Percentiles rank a stretch among this genome's conserved stretches.
phyloP scores from a whole-genome alignment of 2,797 vertebrate species.

The Scarus forsteni region DNA sequence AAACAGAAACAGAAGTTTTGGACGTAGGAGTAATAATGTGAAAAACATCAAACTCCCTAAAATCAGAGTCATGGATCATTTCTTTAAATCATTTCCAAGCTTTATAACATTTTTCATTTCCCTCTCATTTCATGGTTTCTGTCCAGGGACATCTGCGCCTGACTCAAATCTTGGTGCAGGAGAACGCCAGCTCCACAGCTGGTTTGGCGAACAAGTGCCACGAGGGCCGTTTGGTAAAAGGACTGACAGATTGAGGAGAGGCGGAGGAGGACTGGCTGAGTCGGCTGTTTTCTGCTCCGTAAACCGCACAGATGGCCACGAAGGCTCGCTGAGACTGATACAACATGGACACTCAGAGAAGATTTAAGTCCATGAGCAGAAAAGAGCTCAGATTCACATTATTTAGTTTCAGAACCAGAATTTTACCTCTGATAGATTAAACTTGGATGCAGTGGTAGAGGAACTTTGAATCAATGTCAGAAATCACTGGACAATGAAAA shows the following conservation, averaged over 20 bases:
- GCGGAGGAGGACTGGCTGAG: slow-evolving; percentile 28
- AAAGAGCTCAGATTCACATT: background rate
- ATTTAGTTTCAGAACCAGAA: background rate
- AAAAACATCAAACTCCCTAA: slow-evolving; percentile 15
- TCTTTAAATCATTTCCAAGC: slow-evolving; percentile 20
- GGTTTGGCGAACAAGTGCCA: slow-evolving; percentile 45
- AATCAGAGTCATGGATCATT: background rate
- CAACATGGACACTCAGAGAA: background rate
- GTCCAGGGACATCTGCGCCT: slow-evolving; percentile 46
- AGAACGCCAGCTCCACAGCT: slow-evolving; percentile 40
- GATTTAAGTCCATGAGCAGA: slow-evolving; percentile 5
- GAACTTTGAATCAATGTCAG: background rate
- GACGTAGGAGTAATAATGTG: background rate
- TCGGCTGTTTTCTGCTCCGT: slow-evolving; percentile 20
- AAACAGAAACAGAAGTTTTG: slow-evolving; percentile 14
- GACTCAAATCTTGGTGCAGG: slow-evolving; percentile 31
- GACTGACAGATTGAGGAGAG: slow-evolving; percentile 34
- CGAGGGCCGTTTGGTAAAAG: slow-evolving; percentile 17
- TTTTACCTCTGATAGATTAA: background rate
- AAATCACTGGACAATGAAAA: background rate
- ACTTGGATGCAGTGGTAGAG: background rate
- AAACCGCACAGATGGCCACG: slow-evolving; percentile 29
- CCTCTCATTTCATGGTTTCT: slow-evolving; percentile 7
- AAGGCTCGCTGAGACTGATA: slow-evolving; percentile 5
- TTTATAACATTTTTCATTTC: background rate